Evolutionary conservation across 2,888 invertebrate genomes (phyloP).

Genomic region (Shargacucullia verbasci): DNA sequence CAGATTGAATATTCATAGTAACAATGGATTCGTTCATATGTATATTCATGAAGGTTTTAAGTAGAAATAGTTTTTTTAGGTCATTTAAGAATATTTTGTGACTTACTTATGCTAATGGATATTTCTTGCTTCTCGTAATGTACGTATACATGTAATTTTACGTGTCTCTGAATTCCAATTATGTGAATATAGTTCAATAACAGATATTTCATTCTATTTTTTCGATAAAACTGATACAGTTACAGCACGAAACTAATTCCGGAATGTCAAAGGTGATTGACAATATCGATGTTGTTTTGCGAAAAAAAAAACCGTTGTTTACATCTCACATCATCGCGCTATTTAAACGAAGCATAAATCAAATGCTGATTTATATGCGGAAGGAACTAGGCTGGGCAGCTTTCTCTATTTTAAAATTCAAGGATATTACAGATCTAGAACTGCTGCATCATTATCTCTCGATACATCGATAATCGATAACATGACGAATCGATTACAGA

Average conservation of each 20-base stretch:
- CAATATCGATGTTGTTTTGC: conserved; percentile 13
- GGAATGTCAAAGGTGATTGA: conserved; percentile 16
- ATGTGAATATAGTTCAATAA: too few relatives aligned
- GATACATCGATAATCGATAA: conserved; percentile 40
- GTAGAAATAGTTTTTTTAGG: conserved; percentile 18
- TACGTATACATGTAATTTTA: background rate
- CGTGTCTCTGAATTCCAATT: too few relatives aligned
- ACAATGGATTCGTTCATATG: conserved; percentile 52
- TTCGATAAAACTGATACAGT: background rate
- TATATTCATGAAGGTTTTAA: conserved; percentile 44
- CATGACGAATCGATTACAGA: conserved; percentile 42
- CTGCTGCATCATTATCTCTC: conserved; percentile 31
- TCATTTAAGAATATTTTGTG: conserved; percentile 40
- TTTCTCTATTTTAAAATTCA: conserved; percentile 58
- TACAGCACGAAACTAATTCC: background rate
- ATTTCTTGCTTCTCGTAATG: conserved; percentile 11
- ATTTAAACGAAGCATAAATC: conserved; percentile 50
- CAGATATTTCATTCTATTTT: too few relatives aligned
- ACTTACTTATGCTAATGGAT: conserved; percentile 17
- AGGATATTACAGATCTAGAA: conserved; percentile 46
- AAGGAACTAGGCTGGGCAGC: conserved; percentile 47
- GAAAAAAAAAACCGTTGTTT: conserved; percentile 43
- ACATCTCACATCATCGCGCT: conserved; percentile 45
- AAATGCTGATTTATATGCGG: conserved; percentile 42
- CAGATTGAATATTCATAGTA: conserved; percentile 49